phyloP scores from a whole-genome alignment of 1,140 invertebrate genomes.

The Meloidogyne hapla region DNA sequence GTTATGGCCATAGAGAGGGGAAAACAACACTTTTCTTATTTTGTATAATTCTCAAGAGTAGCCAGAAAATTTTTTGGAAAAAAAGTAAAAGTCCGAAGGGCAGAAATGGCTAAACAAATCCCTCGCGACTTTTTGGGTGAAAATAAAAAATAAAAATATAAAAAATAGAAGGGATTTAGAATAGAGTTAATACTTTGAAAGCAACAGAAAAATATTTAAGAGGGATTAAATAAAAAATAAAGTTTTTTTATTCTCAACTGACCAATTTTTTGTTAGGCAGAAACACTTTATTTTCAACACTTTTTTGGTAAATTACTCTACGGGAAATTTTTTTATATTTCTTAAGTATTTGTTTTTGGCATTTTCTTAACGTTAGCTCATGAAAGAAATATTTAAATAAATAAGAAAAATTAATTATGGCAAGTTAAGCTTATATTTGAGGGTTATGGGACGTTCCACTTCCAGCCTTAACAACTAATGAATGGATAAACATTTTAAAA shows the following conservation, averaged over 20 bases:
- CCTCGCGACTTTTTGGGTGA: background rate
- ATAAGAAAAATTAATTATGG: no score
- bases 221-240: no score
- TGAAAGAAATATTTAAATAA: no score
- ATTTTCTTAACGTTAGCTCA: no score
- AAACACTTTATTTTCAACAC: background rate
- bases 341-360: background rate
- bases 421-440: no score
- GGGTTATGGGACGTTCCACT: no score
- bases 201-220: no score
- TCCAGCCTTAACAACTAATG: no score
- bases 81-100: background rate
- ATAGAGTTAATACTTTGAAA: background rate
- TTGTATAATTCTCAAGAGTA: background rate
- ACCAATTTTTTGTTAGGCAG: background rate
- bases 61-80: background rate
- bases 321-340: background rate
- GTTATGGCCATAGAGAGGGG: background rate
- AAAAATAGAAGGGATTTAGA: background rate
- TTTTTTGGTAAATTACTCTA: conserved; percentile 5
- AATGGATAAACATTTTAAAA: no score
- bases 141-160: background rate
- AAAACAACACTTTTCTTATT: background rate
- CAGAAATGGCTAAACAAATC: background rate
- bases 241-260: background rate